Percentiles rank a stretch among this genome's conserved stretches.
Evolutionary conservation across 2,888 invertebrate genomes (phyloP).

Genomic region (Dyspetes luteomarginatus): DNA sequence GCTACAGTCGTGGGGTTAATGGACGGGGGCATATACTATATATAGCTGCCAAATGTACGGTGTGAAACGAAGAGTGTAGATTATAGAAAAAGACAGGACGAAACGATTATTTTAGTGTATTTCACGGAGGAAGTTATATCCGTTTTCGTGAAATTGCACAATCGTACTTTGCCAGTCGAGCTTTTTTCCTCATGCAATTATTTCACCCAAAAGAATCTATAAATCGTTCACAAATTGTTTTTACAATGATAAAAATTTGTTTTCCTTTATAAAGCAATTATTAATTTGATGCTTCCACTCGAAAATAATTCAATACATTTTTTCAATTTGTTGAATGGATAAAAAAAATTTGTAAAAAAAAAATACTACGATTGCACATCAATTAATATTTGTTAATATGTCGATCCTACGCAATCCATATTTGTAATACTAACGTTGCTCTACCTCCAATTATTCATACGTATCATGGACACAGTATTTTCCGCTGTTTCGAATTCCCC

Average conservation of each 20-base stretch:
- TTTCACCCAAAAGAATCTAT: no score
- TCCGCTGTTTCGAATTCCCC: constrained; percentile 1
- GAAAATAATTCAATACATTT: no score
- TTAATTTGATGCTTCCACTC: no score
- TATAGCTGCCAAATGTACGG: constrained; percentile 27
- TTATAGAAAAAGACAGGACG: constrained; percentile 49
- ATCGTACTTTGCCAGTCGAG: background rate
- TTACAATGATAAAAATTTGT: no score
- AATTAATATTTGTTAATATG: constrained; percentile 1
- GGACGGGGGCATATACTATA: constrained; percentile 50
- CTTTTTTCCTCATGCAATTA: no score
- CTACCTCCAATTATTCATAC: constrained; percentile 7
- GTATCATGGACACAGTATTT: background rate
- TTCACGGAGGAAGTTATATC: constrained; percentile 24
- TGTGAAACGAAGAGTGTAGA: constrained; percentile 45
- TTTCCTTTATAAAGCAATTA: no score
- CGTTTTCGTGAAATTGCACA: background rate
- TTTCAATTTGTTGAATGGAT: no score
- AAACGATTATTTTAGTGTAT: constrained; percentile 27
- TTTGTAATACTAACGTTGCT: background rate
- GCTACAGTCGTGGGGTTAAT: constrained; percentile 48
- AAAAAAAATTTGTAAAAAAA: background rate
- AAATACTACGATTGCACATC: background rate
- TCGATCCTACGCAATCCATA: constrained; percentile 30
- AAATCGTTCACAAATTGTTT: no score